These are phyloP conservation scores for Drosophila mayaguana DNA, from an alignment of 2,888 invertebrate genomes.

Conservation along the genomic window DNA sequence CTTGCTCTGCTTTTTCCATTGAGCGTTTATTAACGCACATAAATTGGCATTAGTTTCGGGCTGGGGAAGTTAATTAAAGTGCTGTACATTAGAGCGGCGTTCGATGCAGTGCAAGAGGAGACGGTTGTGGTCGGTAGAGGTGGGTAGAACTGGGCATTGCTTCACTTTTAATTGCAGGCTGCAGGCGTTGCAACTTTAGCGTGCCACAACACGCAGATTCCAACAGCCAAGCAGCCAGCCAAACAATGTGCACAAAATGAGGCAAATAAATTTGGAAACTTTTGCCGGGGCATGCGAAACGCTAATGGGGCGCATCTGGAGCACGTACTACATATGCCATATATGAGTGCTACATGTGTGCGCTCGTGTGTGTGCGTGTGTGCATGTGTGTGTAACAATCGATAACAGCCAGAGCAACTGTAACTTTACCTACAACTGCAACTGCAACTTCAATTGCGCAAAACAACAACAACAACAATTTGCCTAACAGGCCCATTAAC, in stretches of 20 bases:
- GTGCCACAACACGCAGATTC: slow-evolving; percentile 71
- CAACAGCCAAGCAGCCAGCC: slow-evolving; percentile 22
- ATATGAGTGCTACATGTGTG: background rate
- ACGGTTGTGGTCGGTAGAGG: too few relatives aligned
- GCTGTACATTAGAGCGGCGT: slow-evolving; percentile 25
- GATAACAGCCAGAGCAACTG: slow-evolving; percentile 45
- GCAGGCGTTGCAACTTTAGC: slow-evolving; percentile 67
- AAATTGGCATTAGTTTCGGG: slow-evolving; percentile 66
- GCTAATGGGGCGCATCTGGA: slow-evolving; percentile 60
- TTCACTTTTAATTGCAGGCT: slow-evolving; percentile 53
- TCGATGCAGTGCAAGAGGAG: background rate
- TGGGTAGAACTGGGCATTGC: background rate
- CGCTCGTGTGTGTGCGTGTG: slow-evolving; percentile 3
- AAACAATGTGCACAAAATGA: slow-evolving; percentile 73
- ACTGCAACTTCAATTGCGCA: slow-evolving; percentile 27
- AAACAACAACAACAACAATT: slow-evolving; percentile 42
- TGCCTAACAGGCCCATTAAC: slow-evolving; percentile 51
- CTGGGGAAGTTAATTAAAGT: slow-evolving; percentile 48
- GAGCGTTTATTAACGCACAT: slow-evolving; percentile 69
- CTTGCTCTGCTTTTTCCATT: background rate
- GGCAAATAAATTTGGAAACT: slow-evolving; percentile 73
- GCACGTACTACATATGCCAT: slow-evolving; percentile 38
- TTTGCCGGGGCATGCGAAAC: slow-evolving; percentile 47
- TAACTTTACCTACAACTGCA: slow-evolving; percentile 11
- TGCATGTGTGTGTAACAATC: slow-evolving; percentile 45